These are phyloP conservation scores for Maniola jurtina DNA, from an alignment of 1,140 invertebrate genomes.

Conservation along the genomic window DNA sequence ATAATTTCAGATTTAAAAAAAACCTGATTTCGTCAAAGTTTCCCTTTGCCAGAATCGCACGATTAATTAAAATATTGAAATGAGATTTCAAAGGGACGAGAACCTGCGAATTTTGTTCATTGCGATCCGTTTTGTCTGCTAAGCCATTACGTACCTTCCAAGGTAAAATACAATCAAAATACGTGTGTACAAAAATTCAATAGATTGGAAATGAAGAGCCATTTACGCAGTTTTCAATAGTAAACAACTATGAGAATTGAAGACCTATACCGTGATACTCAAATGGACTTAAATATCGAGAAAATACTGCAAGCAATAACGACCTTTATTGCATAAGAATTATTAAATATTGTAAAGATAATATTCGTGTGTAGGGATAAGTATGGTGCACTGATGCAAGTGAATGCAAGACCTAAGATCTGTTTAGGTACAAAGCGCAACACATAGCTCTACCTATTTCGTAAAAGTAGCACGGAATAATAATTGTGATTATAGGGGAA, in stretches of 20 bases:
- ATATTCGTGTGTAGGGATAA: not conserved
- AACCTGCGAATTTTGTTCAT: no score
- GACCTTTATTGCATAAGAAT: slow-evolving; percentile 1
- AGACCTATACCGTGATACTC: slow-evolving; percentile 30
- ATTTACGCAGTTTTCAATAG: slow-evolving; percentile 30
- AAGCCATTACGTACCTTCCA: no score
- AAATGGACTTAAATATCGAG: no score
- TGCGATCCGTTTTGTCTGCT: no score
- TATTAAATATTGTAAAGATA: not conserved
- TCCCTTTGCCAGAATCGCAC: no score
- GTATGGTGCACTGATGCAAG: not conserved
- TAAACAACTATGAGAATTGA: slow-evolving; percentile 32
- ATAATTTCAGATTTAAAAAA: no score
- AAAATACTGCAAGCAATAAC: not conserved
- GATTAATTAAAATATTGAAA: no score
- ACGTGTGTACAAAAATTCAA: slow-evolving; percentile 1
- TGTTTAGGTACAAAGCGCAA: not conserved
- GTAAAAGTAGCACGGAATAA: slow-evolving; percentile 17
- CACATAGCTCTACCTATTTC: slow-evolving; percentile 5
- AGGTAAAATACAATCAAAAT: no score
- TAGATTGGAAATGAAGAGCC: slow-evolving; percentile 16
- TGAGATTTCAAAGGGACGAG: no score
- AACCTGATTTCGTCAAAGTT: no score
- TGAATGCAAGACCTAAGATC: not conserved
- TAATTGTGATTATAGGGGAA: not conserved